These are phyloP conservation scores for Pseudococcus jackbeardsleyi DNA, from an alignment of 2,888 invertebrate species.

Conservation along the genomic window DNA sequence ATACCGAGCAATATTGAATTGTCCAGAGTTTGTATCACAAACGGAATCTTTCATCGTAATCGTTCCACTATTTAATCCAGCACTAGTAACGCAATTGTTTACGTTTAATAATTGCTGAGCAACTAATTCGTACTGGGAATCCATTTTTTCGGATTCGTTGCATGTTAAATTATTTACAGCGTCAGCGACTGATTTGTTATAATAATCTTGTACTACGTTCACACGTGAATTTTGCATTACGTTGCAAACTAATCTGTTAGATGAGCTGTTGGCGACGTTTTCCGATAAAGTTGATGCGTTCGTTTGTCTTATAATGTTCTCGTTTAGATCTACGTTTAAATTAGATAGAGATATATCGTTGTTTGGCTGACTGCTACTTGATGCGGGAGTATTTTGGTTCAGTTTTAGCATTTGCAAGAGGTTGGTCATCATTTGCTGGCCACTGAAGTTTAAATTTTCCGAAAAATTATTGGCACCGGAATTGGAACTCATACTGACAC, in stretches of 20 bases:
- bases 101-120: slow-evolving; percentile 27
- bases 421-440: not conserved
- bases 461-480: not conserved
- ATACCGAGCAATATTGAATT: not conserved
- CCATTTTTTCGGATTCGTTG: slow-evolving; percentile 20
- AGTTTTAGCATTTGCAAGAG: slow-evolving; percentile 9
- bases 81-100: slow-evolving; percentile 15
- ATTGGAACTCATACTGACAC: not conserved
- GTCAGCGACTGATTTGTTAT: not conserved
- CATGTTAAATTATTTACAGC: not conserved
- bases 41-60: not conserved
- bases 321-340: not conserved
- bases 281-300: slow-evolving; percentile 23
- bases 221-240: slow-evolving; percentile 15
- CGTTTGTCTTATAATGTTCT: not conserved
- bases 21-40: not conserved
- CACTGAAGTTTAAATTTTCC: not conserved
- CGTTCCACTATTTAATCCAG: not conserved
- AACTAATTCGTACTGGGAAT: not conserved
- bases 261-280: not conserved
- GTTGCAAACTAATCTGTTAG: not conserved
- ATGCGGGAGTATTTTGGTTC: not conserved
- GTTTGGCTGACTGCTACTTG: not conserved
- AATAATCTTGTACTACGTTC: not conserved
- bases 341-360: not conserved